A percentile compares a stretch with the other conserved stretches of the same genome.
phyloP scores from a whole-genome alignment of 2,113 vertebrate genomes.

The Numenius arquata region DNA sequence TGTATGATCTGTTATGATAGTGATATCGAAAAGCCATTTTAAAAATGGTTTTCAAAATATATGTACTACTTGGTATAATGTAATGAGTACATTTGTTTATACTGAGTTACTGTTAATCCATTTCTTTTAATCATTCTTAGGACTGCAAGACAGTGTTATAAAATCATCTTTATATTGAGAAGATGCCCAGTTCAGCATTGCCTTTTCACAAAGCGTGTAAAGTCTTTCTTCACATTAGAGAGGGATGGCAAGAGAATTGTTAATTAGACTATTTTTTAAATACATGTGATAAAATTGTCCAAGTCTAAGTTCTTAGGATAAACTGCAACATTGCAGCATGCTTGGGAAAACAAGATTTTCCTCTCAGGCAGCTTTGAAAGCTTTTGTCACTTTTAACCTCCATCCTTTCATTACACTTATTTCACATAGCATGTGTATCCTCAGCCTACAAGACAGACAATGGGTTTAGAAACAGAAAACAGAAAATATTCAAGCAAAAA shows the following conservation, averaged over 20 bases:
- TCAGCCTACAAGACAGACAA: not conserved
- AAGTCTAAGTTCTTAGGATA: not conserved
- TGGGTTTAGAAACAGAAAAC: conserved; percentile 8
- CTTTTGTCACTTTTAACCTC: conserved; percentile 35
- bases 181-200: not conserved
- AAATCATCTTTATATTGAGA: not conserved
- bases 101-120: conserved; percentile 20
- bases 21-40: not conserved
- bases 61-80: not conserved
- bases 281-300: not conserved
- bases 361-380: not conserved
- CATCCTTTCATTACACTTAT: not conserved
- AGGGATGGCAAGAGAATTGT: not conserved
- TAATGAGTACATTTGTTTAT: conserved; percentile 26
- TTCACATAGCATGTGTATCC: not conserved
- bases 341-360: conserved; percentile 20
- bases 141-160: not conserved
- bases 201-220: not conserved
- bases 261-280: conserved; percentile 3
- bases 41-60: conserved; percentile 14
- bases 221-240: not conserved
- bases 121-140: conserved; percentile 23
- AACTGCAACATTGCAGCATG: not conserved
- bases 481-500: not conserved
- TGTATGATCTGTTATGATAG: not conserved